Conservation (phyloP, 2,797 vertebrate species). For the Balearica regulorum region DNA sequence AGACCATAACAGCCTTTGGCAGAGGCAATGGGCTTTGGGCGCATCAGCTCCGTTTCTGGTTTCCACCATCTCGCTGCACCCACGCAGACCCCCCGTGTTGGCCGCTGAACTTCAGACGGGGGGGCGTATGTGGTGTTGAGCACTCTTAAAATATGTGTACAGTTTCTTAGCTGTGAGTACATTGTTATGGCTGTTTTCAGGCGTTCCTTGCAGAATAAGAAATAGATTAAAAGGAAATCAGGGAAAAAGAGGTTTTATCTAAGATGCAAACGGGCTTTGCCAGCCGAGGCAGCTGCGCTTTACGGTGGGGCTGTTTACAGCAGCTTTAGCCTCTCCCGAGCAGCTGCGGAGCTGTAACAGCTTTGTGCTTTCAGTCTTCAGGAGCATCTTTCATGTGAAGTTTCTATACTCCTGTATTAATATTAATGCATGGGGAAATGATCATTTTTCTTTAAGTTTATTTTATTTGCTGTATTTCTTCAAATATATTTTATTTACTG, state of each 20-base stretch:
- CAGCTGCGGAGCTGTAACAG: background rate
- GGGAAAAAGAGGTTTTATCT: background rate
- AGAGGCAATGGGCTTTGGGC: background rate
- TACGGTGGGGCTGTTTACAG: background rate
- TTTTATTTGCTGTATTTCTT: background rate
- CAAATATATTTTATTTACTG: background rate
- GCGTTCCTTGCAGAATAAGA: accelerated
- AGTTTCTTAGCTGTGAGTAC: background rate
- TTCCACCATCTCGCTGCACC: background rate
- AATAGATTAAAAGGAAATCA: background rate
- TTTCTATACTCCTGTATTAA: background rate
- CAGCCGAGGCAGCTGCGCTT: accelerated
- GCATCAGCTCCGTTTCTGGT: accelerated
- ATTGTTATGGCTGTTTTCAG: background rate
- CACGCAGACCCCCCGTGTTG: accelerated
- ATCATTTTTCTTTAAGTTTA: background rate
- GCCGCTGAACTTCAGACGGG: accelerated
- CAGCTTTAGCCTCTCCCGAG: background rate
- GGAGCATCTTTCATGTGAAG: background rate
- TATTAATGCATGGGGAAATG: background rate
- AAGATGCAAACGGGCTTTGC: background rate
- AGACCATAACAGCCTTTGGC: background rate
- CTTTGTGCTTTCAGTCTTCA: background rate
- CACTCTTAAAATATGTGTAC: background rate
- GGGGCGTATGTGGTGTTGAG: background rate